Percentiles rank a stretch among this genome's conserved stretches.
phyloP scores from a whole-genome alignment of 1,140 invertebrate genomes.

The Calliphora vicina region DNA sequence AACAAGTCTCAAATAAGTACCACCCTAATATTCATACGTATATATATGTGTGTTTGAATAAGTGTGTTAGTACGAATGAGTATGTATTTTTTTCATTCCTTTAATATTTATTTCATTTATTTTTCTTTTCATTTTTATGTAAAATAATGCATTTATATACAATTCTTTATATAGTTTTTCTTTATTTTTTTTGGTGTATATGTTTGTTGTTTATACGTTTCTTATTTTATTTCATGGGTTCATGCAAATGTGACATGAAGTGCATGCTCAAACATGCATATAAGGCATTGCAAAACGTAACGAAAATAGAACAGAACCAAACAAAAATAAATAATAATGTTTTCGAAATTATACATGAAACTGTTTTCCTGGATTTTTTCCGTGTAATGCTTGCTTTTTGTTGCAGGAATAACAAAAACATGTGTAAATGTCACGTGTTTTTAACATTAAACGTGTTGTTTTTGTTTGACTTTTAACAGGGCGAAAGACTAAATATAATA shows the following conservation, averaged over 20 bases:
- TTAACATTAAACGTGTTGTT: slow-evolving; percentile 32
- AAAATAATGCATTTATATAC: neutral
- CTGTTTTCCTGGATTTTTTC: neutral
- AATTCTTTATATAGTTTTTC: neutral
- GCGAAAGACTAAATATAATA: neutral
- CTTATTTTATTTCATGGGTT: slow-evolving; percentile 8
- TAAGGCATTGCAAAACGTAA: neutral
- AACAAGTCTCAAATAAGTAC: too few relatives aligned
- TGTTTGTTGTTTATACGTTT: neutral
- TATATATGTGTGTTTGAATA: too few relatives aligned
- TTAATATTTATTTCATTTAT: neutral
- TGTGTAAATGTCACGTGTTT: slow-evolving; percentile 34
- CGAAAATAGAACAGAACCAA: neutral
- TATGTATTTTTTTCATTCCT: neutral
- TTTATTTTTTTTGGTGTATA: neutral
- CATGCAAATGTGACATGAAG: slow-evolving; percentile 25
- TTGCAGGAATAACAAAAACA: neutral
- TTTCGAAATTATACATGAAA: neutral
- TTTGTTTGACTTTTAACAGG: slow-evolving; percentile 18
- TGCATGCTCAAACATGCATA: slow-evolving; percentile 28
- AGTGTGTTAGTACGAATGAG: neutral
- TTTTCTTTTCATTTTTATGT: neutral
- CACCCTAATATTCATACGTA: neutral
- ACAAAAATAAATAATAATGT: neutral
- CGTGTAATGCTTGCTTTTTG: neutral